These are phyloP conservation scores for Stercorarius parasiticus DNA, from an alignment of 2,113 vertebrate species.

Conservation along the genomic window DNA sequence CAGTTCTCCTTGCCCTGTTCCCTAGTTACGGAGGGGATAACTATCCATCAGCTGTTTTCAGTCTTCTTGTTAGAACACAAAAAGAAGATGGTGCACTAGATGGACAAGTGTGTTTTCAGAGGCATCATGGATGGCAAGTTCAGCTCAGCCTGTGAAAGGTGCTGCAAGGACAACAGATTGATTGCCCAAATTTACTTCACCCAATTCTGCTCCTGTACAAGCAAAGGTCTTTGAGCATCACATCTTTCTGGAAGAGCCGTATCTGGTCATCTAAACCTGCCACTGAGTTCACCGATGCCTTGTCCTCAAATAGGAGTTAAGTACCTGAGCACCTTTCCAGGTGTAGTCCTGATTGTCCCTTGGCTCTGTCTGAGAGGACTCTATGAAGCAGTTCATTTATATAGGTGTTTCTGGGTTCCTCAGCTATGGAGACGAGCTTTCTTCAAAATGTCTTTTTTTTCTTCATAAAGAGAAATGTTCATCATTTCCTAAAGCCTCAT, in stretches of 20 bases:
- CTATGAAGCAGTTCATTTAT: not conserved
- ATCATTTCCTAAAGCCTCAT: not conserved
- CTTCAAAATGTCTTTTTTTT: not conserved
- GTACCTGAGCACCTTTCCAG: not conserved
- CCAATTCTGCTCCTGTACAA: not conserved
- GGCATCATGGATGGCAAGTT: not conserved
- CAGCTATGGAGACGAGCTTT: not conserved
- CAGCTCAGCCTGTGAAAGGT: not conserved
- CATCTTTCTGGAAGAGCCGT: not conserved
- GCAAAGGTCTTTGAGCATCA: not conserved
- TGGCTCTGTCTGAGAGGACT: not conserved
- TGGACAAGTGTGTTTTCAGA: not conserved
- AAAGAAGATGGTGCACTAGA: not conserved
- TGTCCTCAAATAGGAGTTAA: not conserved
- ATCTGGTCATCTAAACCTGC: not conserved
- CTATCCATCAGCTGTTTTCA: not conserved
- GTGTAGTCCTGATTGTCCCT: not conserved
- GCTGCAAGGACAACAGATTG: not conserved
- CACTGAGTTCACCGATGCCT: not conserved
- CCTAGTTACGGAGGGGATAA: not conserved
- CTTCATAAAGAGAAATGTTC: not conserved
- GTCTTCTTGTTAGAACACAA: not conserved
- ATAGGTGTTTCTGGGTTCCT: not conserved
- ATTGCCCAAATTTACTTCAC: not conserved
- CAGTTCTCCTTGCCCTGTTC: not conserved